These are phyloP conservation scores for Rhinolophus sinicus DNA, from an alignment of 2,113 vertebrate species.

Conservation along the genomic window DNA sequence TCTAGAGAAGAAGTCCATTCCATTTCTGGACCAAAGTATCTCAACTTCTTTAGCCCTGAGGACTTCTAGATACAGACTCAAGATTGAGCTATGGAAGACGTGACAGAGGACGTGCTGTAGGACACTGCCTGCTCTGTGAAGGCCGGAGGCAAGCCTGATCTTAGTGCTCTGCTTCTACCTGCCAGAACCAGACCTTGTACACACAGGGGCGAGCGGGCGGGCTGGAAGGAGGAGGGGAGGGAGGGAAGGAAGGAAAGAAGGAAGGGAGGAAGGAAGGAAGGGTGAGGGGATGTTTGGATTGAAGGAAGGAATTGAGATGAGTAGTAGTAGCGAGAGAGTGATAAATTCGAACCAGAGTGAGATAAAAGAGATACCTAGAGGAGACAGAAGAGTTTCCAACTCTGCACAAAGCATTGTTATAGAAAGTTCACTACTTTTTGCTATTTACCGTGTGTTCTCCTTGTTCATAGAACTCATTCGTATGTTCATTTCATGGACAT, in stretches of 20 bases:
- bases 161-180: neutral
- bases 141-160: neutral
- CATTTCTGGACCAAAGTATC: neutral
- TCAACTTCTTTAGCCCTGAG: neutral
- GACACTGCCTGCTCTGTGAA: neutral
- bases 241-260: neutral
- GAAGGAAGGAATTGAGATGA: neutral
- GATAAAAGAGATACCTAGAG: neutral
- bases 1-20: neutral
- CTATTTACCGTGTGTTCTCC: neutral
- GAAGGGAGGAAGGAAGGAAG: neutral
- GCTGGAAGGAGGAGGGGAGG: neutral
- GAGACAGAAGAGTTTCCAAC: neutral
- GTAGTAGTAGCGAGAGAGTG: neutral
- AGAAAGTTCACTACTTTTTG: neutral
- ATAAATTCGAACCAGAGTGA: neutral
- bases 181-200: neutral
- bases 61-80: neutral
- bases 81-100: neutral
- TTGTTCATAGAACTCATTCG: neutral
- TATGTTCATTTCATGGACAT: neutral
- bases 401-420: neutral
- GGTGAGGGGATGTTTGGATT: neutral
- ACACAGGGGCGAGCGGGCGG: neutral
- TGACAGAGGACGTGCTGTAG: neutral